phyloP scores from a whole-genome alignment of 2,888 invertebrate genomes.

The Drosophila neoperkinsi region DNA sequence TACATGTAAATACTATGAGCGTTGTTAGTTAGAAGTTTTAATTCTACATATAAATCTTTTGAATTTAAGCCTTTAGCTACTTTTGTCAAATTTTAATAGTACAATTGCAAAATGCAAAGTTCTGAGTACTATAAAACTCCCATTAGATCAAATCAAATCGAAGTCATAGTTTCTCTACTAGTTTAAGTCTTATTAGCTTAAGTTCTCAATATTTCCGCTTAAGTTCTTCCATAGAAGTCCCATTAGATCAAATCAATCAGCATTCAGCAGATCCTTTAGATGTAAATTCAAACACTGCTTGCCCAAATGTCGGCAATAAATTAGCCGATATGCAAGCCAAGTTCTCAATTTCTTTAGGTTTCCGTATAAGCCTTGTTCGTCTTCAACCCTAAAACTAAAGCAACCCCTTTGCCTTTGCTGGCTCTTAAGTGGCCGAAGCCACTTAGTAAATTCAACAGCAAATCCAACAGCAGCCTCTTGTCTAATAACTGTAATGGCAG shows the following conservation, averaged over 20 bases:
- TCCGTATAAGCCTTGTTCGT: not conserved
- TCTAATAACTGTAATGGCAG: conserved; percentile 81
- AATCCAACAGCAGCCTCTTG: conserved; percentile 47
- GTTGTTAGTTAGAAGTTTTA: too few relatives aligned
- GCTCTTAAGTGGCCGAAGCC: conserved; percentile 47
- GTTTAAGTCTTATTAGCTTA: not conserved
- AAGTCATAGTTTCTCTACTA: not conserved
- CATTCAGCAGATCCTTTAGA: not conserved
- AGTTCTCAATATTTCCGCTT: not conserved
- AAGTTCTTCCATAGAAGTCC: not conserved
- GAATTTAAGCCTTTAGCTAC: too few relatives aligned
- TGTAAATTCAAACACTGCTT: conserved; percentile 2
- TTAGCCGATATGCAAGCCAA: conserved; percentile 17
- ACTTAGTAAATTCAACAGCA: conserved; percentile 65
- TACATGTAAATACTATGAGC: not conserved
- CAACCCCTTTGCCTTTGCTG: not conserved
- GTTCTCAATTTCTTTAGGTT: not conserved
- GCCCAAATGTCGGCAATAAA: conserved; percentile 22
- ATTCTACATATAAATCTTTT: too few relatives aligned
- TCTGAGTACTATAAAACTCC: not conserved
- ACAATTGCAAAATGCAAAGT: not conserved
- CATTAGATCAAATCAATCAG: not conserved
- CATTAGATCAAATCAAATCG: not conserved
- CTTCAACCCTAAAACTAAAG: not conserved
- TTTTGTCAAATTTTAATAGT: too few relatives aligned